Evolutionary conservation across 2,797 vertebrate species (phyloP), one percentile per base, ranked within the genome.

Genomic region (Ara ararauna): DNA sequence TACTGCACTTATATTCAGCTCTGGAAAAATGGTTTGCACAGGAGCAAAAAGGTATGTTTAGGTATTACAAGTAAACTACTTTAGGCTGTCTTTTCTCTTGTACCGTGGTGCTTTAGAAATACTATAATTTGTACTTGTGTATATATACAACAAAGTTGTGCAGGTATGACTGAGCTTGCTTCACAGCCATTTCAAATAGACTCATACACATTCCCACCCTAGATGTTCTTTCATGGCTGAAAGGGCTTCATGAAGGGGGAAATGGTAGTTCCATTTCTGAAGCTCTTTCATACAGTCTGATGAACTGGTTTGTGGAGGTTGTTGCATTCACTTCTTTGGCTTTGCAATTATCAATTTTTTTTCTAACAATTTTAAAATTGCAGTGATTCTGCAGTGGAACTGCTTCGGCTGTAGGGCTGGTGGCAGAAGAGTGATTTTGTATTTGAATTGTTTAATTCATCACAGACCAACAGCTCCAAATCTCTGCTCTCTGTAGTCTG

Each of bases 21-120:
- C 99, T 72, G 99, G 99, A 38, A 99, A 99, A 97, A 99, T 99
- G 99, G 99, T 99, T 96, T 99, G 99, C 98, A 99, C 99, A 4
- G 99, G 99, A 96, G 99, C 99, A 19, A 99, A 99, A 97, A 99
- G 99, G 99, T 99, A 96, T 79, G 97, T 42, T 16, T 18, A 22
- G 36, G 34, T 29, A 58, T 61, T 54, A 51, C 8, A 66, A 42
- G 64, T 44, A 79, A 93, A 77, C 36, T 54, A 51, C 62, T 80
- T 73, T 45, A 89, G 48, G 30, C n/a, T 82, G 27, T 84, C 24
- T 85, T 76, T 90, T 84, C 71, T 54, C 0, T 0, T 89, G 54
- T 81, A 64, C 22, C 8, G 0, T 27, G 13, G 34, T 67, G 81
- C 14, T 89, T 73, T 79, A 27, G 32, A 75, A 71, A 18, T 44